Conservation (phyloP, 2,888 invertebrate genomes). For the Caenorhabditis drosophilae region DNA sequence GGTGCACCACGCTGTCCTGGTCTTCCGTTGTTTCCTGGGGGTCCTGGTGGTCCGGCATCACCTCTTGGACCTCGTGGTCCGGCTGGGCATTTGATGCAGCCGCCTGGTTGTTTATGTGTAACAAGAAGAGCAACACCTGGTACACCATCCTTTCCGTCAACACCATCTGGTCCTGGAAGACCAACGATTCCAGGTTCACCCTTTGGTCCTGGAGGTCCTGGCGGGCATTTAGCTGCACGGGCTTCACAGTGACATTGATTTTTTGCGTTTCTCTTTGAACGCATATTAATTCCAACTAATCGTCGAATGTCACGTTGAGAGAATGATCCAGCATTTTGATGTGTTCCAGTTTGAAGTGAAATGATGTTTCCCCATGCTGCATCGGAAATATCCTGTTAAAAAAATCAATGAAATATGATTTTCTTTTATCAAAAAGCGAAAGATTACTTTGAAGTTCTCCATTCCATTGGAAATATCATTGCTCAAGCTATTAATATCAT, state of each 20-base stretch:
- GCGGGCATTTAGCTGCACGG: slow-evolving; percentile 36
- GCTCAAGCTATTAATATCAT: slow-evolving; percentile 45
- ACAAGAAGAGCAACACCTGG: slow-evolving; percentile 43
- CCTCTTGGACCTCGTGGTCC: slow-evolving; percentile 40
- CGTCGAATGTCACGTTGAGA: slow-evolving; percentile 21
- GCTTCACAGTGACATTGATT: slow-evolving; percentile 40
- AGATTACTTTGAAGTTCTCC: slow-evolving; percentile 41
- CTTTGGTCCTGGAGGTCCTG: slow-evolving; percentile 44
- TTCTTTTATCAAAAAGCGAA: neutral
- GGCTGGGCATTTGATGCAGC: slow-evolving; percentile 49
- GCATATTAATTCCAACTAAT: slow-evolving; percentile 30
- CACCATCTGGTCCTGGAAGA: slow-evolving; percentile 44
- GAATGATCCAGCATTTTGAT: too few species aligned
- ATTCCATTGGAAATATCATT: slow-evolving; percentile 45
- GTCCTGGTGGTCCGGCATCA: slow-evolving; percentile 42
- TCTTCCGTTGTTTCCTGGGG: slow-evolving; percentile 46
- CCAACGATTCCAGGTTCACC: slow-evolving; percentile 43
- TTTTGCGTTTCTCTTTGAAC: slow-evolving; percentile 25
- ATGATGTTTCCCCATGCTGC: slow-evolving; percentile 47
- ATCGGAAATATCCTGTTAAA: slow-evolving; percentile 40
- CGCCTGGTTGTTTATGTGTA: slow-evolving; percentile 44
- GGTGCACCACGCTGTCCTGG: slow-evolving; percentile 42
- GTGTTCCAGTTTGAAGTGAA: slow-evolving; percentile 19
- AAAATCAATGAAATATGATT: neutral
- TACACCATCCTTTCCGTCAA: slow-evolving; percentile 47